phyloP scores from a whole-genome alignment of 2,113 vertebrate species.

The Hippoglossus stenolepis region DNA sequence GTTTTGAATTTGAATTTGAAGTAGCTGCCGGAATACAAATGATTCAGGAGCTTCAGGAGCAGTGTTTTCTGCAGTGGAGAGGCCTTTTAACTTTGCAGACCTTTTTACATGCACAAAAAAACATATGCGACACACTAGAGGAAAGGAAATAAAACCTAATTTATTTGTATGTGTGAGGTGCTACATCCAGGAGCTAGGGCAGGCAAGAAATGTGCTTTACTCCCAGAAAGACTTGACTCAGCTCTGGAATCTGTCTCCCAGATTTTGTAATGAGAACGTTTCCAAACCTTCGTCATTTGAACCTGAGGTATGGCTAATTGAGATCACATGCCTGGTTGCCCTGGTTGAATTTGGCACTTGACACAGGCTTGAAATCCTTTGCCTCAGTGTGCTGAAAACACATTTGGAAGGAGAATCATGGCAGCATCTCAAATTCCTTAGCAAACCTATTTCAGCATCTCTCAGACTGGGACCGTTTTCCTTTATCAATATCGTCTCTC shows the following conservation, averaged over 20 bases:
- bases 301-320: constrained; percentile 3
- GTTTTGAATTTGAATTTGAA: no score
- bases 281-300: constrained; percentile 1
- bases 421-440: constrained; percentile 19
- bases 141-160: no score
- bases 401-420: not conserved
- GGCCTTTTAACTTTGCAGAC: not conserved
- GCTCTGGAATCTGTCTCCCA: not conserved
- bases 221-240: constrained; percentile 3
- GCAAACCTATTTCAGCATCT: not conserved
- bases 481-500: constrained; percentile 7
- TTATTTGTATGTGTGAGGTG: not conserved
- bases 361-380: constrained; percentile 1
- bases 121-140: no score
- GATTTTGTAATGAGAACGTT: not conserved
- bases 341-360: constrained; percentile 18
- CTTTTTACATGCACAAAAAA: not conserved
- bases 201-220: not conserved
- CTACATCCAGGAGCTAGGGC: not conserved
- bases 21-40: no score
- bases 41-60: no score
- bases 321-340: constrained; percentile 25
- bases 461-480: constrained; percentile 9
- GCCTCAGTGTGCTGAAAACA: constrained; percentile 8
- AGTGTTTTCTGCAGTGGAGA: no score